Evolutionary conservation across 2,113 vertebrate species (phyloP).

Genomic region (Malurus cyaneus): DNA sequence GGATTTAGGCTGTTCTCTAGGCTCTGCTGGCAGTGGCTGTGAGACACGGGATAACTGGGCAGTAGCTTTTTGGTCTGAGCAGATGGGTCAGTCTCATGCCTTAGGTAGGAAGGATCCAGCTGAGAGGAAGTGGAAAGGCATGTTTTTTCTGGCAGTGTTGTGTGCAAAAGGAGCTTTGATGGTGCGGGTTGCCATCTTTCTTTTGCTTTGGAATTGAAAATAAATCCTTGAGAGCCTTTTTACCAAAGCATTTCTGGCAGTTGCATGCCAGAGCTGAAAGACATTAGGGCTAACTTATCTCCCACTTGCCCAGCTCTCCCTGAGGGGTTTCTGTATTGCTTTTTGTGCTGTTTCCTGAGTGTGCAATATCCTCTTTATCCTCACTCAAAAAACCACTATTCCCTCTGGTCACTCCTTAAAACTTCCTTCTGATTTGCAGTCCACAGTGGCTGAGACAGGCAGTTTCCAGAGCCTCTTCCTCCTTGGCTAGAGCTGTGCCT

Average conservation of each 20-base stretch:
- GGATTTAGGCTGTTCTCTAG: not conserved
- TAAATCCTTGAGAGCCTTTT: conserved; percentile 4
- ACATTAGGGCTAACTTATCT: not conserved
- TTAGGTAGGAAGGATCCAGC: conserved; percentile 9
- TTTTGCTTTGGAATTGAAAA: conserved; percentile 32
- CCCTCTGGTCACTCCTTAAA: not conserved
- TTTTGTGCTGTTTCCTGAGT: not conserved
- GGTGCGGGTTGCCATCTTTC: not conserved
- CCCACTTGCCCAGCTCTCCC: not conserved
- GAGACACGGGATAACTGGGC: not conserved
- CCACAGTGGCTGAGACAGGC: not conserved
- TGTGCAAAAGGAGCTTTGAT: conserved; percentile 6
- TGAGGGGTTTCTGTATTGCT: not conserved
- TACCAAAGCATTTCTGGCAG: conserved; percentile 1
- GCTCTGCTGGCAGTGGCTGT: not conserved
- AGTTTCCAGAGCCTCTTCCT: not conserved
- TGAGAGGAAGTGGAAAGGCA: conserved; percentile 11
- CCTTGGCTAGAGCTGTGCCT: not conserved
- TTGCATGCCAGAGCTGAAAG: not conserved
- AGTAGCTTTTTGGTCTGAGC: conserved; percentile 7
- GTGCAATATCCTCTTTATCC: not conserved
- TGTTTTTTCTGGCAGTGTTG: not conserved
- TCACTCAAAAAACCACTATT: not conserved
- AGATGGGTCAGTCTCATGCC: not conserved
- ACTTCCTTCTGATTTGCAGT: not conserved